phyloP scores from a whole-genome alignment of 2,888 invertebrate species.

The Eurytoma adleriae region DNA sequence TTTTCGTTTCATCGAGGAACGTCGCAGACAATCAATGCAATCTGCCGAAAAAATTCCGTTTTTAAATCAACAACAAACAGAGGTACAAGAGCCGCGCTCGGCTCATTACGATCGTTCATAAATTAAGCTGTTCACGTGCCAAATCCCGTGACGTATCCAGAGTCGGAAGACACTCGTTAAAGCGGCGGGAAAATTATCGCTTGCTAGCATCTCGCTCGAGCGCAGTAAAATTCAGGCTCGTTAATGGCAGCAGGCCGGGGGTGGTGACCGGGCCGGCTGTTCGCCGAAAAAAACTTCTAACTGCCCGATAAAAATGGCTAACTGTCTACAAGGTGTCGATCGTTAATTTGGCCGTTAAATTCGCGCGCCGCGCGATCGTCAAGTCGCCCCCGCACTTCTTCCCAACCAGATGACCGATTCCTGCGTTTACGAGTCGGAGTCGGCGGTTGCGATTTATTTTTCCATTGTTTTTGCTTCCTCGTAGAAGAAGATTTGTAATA shows the following conservation, averaged over 20 bases:
- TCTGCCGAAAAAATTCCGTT: too few relatives aligned
- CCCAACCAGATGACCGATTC: too few relatives aligned
- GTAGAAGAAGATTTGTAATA: too few relatives aligned
- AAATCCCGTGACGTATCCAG: constrained; percentile 10
- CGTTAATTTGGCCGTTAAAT: constrained; percentile 52
- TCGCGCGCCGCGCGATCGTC: not conserved
- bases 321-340: constrained; percentile 52
- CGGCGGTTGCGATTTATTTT: too few relatives aligned
- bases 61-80: too few relatives aligned
- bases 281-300: constrained; percentile 40
- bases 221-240: constrained; percentile 49
- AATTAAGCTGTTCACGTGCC: constrained; percentile 29
- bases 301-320: constrained; percentile 55
- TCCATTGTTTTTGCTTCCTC: too few relatives aligned
- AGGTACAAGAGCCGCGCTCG: too few relatives aligned
- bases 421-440: too few relatives aligned
- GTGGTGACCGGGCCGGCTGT: not conserved
- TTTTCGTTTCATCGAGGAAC: too few relatives aligned
- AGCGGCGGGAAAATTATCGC: constrained; percentile 49
- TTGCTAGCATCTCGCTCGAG: constrained; percentile 6
- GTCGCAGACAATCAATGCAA: too few relatives aligned
- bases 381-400: not conserved
- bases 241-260: constrained; percentile 43
- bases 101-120: not conserved
- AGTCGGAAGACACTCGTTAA: constrained; percentile 44